These are phyloP conservation scores for Cataglyphis cursor DNA, from an alignment of 2,888 invertebrate species.

Conservation along the genomic window DNA sequence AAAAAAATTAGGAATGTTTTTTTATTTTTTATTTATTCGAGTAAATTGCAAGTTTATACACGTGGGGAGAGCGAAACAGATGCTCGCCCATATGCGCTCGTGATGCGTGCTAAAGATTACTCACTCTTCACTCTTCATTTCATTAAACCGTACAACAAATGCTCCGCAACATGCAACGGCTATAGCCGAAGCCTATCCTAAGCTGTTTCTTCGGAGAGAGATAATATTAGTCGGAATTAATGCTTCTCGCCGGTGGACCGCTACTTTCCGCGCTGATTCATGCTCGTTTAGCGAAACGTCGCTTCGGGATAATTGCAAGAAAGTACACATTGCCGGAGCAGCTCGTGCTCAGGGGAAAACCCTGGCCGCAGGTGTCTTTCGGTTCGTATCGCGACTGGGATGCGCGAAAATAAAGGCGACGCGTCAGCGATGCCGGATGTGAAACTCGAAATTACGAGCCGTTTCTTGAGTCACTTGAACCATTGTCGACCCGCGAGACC, in stretches of 20 bases:
- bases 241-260: slow-evolving; percentile 2
- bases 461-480: slow-evolving; percentile 42
- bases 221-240: slow-evolving; percentile 12
- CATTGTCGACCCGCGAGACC: slow-evolving; percentile 59
- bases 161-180: background rate
- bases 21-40: background rate
- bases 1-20: background rate
- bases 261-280: slow-evolving; percentile 51
- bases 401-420: slow-evolving; percentile 63
- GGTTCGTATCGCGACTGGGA: slow-evolving; percentile 52
- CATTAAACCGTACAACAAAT: background rate
- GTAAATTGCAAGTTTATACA: background rate
- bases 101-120: background rate
- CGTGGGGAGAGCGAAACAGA: background rate
- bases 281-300: slow-evolving; percentile 53
- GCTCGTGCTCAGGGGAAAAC: slow-evolving; percentile 51
- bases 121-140: background rate
- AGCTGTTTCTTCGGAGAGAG: slow-evolving; percentile 32
- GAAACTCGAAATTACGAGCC: slow-evolving; percentile 76
- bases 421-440: slow-evolving; percentile 68
- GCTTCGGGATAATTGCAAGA: slow-evolving; percentile 29
- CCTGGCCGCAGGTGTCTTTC: slow-evolving; percentile 53
- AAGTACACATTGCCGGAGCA: slow-evolving; percentile 18
- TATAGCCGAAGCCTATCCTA: slow-evolving; percentile 2
- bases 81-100: too few species aligned